A percentile compares a stretch with the other conserved stretches of the same genome.
Evolutionary conservation across 1,140 invertebrate genomes (phyloP).

Genomic region (Conopomorpha cramerella): DNA sequence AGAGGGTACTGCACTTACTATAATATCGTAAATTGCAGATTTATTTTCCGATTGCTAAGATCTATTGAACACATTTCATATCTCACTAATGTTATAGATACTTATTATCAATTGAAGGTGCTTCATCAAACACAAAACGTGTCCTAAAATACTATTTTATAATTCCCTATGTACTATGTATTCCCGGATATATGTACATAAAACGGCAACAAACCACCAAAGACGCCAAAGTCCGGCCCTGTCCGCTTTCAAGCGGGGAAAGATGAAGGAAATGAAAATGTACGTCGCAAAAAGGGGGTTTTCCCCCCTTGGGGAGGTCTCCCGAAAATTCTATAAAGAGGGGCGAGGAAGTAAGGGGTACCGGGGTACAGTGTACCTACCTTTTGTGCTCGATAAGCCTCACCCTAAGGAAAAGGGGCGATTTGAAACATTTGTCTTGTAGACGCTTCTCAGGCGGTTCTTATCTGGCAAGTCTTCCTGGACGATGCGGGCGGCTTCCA

Average conservation of each 20-base stretch:
- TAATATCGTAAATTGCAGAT: no score
- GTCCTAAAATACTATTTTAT: no score
- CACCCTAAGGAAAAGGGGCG: constrained; percentile 7
- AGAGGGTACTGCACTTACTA: no score
- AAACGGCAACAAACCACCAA: constrained; percentile 1
- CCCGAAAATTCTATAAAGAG: constrained; percentile 56
- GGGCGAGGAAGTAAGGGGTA: constrained; percentile 6
- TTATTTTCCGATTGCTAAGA: no score
- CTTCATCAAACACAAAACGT: no score
- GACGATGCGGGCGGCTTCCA: no score
- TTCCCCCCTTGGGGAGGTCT: constrained; percentile 16
- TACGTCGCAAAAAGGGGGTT: constrained; percentile 53
- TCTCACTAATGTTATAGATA: no score
- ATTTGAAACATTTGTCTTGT: constrained; percentile 41
- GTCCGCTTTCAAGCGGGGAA: constrained; percentile 42
- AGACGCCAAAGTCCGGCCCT: constrained; percentile 22
- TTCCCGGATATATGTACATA: constrained; percentile 1
- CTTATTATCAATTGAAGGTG: no score
- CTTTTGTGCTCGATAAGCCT: constrained; percentile 50
- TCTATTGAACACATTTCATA: no score
- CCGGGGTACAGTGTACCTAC: constrained; percentile 18
- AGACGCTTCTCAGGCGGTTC: constrained; percentile 36
- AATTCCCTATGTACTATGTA: no score
- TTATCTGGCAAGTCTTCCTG: constrained; percentile 31
- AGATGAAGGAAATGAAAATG: constrained; percentile 61